phyloP scores from a whole-genome alignment of 1,140 invertebrate species.

The Drosophila pruinosa region DNA sequence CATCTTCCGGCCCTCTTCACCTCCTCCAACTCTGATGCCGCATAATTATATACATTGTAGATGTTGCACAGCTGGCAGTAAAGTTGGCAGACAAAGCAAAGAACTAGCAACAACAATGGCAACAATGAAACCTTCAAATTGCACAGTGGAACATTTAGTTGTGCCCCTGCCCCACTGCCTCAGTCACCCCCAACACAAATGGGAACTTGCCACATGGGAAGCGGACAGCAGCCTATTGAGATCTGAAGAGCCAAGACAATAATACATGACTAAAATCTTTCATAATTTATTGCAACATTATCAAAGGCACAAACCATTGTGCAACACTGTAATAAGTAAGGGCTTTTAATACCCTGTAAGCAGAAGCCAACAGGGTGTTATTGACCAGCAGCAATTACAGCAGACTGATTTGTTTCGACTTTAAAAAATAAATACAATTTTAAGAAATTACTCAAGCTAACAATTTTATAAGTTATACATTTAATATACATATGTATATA shows the following conservation, averaged over 20 bases:
- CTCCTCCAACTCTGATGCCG: slow-evolving; percentile 25
- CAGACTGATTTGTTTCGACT: too few species aligned
- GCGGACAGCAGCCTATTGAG: neutral
- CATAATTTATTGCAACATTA: slow-evolving; percentile 12
- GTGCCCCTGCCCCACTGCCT: too few species aligned
- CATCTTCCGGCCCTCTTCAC: neutral
- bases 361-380: too few species aligned
- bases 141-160: neutral
- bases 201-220: neutral
- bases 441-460: too few species aligned
- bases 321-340: neutral
- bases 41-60: slow-evolving; percentile 67
- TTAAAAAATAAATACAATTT: too few species aligned
- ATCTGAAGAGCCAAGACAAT: slow-evolving; percentile 7
- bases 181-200: too few species aligned
- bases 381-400: too few species aligned
- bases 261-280: slow-evolving; percentile 1
- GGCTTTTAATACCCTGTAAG: neutral
- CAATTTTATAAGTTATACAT: too few species aligned
- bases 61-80: slow-evolving; percentile 24
- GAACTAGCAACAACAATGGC: neutral
- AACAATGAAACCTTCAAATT: slow-evolving; percentile 8
- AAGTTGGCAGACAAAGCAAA: slow-evolving; percentile 11
- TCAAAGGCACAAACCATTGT: neutral
- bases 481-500: too few species aligned